Evolutionary conservation across 30 jellyfish, hydroid and myxozoan species (phyloP), one percentile per base, ranked within the genome.

Genomic region (Pseudorhiza aurosa): DNA sequence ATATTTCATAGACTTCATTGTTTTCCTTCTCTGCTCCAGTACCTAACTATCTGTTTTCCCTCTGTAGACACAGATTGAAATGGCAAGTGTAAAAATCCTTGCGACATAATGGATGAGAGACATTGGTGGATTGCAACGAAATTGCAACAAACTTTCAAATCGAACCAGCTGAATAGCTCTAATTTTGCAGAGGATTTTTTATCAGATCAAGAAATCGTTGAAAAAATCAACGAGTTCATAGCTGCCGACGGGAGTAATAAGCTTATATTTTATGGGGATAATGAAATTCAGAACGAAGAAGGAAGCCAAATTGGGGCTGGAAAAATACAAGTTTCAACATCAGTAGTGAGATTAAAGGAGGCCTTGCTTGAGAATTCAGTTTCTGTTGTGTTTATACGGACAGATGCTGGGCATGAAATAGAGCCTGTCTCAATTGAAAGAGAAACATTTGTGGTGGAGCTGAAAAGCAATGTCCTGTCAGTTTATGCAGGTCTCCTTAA

Each of bases 111-210:
- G 97, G 97, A 88, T 80, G 97, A 88, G 50, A 59, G 97, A 33
- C 97, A 88, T 30, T 88, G 97, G 97, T 88, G 97, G 97, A 72
- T 88, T 22, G 87, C 97, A 28, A 67, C 89, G 17, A 88, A 88
- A 71, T 74, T 88, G 37, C 90, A 68, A 9, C 89, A 88, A 58
- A 56, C 97, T 36, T 80, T 88, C 35, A 75, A 79, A 32, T 43
- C 79, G 31, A 89, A 56, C 17, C 77, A 39, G 45, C 82, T 77
- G 8, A 65, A 43, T 12, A 79, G 67, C 17, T 76, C 75, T 37
- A 68, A 55, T 18, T 45, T 88, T 45, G 83, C 77, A 8, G 97
- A 88, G 35, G 94, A 78, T 65, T 88, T 88, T 65, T 30, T 88
- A 33, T 59, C 97, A 15, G 89, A 80, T 43, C 88, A 57, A 24